Percentiles rank a stretch among this genome's conserved stretches.
These are phyloP conservation scores for Azemiops feae DNA, from an alignment of 2,113 vertebrate genomes.

Conservation along the genomic window DNA sequence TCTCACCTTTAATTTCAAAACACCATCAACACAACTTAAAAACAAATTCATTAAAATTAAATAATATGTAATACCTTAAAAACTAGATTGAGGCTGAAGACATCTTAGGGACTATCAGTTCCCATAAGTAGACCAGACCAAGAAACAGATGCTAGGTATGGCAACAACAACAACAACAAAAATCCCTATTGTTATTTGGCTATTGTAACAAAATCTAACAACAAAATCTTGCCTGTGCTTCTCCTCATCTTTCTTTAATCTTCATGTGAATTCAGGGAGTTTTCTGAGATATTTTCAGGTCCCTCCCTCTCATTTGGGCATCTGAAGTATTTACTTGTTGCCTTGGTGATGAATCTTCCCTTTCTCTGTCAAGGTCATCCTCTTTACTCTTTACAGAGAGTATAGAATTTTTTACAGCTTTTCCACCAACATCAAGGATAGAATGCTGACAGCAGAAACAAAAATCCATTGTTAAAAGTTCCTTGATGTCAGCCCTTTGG, in stretches of 20 bases:
- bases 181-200: background rate
- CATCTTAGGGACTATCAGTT: background rate
- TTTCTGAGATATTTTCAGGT: background rate
- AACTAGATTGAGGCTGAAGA: background rate
- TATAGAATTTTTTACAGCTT: background rate
- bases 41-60: background rate
- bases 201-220: background rate
- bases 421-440: background rate
- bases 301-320: background rate
- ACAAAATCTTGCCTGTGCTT: background rate
- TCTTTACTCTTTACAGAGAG: background rate
- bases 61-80: background rate
- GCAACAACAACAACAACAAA: too few species aligned
- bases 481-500: background rate
- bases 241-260: background rate
- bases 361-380: background rate
- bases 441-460: background rate
- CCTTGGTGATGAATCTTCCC: background rate
- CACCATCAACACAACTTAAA: background rate
- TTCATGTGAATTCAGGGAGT: background rate
- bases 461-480: background rate
- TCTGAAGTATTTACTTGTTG: background rate
- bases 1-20: background rate
- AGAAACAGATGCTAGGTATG: background rate
- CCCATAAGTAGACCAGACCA: background rate